Conservation (phyloP, 2,797 vertebrate genomes). For the Brachyalestes nurse region DNA sequence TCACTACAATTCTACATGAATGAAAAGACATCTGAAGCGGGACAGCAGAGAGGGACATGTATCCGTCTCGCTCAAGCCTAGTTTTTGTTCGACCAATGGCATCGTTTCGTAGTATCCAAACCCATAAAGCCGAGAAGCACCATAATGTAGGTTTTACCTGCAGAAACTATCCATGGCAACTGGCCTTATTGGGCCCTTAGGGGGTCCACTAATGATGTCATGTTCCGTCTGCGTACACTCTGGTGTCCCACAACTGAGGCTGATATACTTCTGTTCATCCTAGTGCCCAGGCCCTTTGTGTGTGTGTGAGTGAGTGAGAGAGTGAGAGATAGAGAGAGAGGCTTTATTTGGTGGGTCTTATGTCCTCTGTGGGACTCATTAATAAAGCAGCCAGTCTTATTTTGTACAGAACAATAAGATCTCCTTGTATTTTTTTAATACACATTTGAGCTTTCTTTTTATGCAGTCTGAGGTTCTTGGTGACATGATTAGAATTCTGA, state of each 20-base stretch:
- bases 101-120: not conserved
- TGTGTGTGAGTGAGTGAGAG: slow-evolving; percentile 12
- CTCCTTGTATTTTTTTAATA: slow-evolving; percentile 26
- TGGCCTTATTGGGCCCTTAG: slow-evolving; percentile 37
- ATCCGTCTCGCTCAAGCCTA: slow-evolving; percentile 32
- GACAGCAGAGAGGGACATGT: no score
- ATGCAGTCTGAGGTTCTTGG: not conserved
- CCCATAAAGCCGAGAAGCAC: slow-evolving; percentile 22
- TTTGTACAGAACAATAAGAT: slow-evolving; percentile 80
- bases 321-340: not conserved
- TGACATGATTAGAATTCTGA: not conserved
- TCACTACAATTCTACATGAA: not conserved
- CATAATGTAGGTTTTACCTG: slow-evolving; percentile 23
- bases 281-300: not conserved
- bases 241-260: slow-evolving; percentile 8
- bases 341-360: slow-evolving; percentile 86
- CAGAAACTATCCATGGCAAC: slow-evolving; percentile 26
- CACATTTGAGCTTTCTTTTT: not conserved
- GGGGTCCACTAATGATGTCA: slow-evolving; percentile 56
- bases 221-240: slow-evolving; percentile 54
- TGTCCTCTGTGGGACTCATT: slow-evolving; percentile 93
- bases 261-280: not conserved
- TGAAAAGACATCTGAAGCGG: no score
- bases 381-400: slow-evolving; percentile 99
- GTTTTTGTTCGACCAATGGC: not conserved